Conservation (phyloP, 2,888 invertebrate genomes). For the Drosophila neonasuta region DNA sequence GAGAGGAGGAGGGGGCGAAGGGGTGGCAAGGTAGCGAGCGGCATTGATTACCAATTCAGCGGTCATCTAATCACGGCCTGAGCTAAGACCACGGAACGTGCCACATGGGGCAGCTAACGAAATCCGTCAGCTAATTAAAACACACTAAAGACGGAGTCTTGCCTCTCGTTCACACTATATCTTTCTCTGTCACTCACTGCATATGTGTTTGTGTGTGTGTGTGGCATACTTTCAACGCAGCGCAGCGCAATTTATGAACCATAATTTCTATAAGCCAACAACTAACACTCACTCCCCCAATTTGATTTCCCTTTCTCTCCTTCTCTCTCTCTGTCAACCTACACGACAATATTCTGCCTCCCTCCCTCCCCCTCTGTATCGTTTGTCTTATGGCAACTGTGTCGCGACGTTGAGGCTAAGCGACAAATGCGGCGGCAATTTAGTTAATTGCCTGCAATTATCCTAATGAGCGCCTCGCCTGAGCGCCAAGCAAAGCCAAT, state of each 20-base stretch:
- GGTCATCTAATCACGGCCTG: constrained; percentile 70
- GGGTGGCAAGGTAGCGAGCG: constrained; percentile 63
- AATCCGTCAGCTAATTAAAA: constrained; percentile 72
- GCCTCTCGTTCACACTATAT: constrained; percentile 1
- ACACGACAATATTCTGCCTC: constrained; percentile 22
- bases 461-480: constrained; percentile 80
- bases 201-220: constrained; percentile 6
- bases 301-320: no score
- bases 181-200: constrained; percentile 5
- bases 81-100: constrained; percentile 54
- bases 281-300: constrained; percentile 5
- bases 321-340: not conserved
- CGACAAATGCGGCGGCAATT: constrained; percentile 81
- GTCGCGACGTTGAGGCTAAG: constrained; percentile 55
- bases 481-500: constrained; percentile 37
- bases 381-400: constrained; percentile 3
- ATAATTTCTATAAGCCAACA: constrained; percentile 70
- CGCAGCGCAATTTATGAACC: constrained; percentile 69
- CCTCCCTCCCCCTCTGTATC: constrained; percentile 12
- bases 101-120: constrained; percentile 31
- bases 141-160: constrained; percentile 60
- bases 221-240: constrained; percentile 45
- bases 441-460: constrained; percentile 81
- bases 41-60: constrained; percentile 81
- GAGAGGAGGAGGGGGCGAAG: not conserved